phyloP scores from a whole-genome alignment of 92 coral and sea anemone species.

The Zoanthus sansibaricus region DNA sequence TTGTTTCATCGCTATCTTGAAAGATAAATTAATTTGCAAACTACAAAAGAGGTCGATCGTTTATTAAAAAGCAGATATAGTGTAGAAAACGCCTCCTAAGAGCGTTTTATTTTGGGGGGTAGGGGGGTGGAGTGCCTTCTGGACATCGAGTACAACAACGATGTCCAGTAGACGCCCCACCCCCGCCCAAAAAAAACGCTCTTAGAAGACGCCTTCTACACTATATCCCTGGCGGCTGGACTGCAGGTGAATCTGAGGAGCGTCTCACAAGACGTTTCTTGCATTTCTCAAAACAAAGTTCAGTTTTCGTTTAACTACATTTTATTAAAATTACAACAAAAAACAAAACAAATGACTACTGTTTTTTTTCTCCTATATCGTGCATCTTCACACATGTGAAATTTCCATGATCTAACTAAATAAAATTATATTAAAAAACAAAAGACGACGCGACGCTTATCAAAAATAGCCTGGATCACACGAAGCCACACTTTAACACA shows the following conservation, averaged over 20 bases:
- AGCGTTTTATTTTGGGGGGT: no score
- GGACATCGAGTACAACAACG: no score
- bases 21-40: neutral
- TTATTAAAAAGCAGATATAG: no score
- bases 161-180: no score
- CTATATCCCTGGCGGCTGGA: neutral
- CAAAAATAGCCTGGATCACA: slow-evolving; percentile 8
- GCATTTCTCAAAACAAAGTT: no score
- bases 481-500: neutral
- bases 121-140: no score
- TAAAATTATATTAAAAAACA: slow-evolving; percentile 21
- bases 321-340: neutral
- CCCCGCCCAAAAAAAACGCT: no score
- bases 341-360: neutral
- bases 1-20: neutral
- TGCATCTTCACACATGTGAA: neutral
- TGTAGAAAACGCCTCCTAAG: no score
- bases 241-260: neutral
- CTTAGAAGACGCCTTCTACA: no score
- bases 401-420: neutral
- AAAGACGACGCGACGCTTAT: slow-evolving; percentile 4
- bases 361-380: neutral
- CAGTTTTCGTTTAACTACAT: no score
- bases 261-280: neutral
- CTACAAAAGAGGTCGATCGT: neutral